phyloP scores from a whole-genome alignment of 2,888 invertebrate genomes.

The Oxytorus armatus region DNA sequence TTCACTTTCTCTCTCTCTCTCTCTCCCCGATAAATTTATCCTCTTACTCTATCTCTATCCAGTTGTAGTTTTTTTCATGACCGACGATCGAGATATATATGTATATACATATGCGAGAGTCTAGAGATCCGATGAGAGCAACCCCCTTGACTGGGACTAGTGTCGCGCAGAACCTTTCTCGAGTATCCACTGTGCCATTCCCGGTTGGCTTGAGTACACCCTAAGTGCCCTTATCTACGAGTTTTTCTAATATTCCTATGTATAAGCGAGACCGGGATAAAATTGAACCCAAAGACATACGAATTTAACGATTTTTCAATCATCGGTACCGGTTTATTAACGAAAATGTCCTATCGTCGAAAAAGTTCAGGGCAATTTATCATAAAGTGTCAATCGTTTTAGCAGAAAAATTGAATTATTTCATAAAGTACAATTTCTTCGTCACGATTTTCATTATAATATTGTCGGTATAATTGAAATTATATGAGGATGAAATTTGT shows the following conservation, averaged over 20 bases:
- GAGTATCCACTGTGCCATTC: background rate
- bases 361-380: too few species aligned
- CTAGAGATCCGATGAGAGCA: background rate
- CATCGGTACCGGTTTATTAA: background rate
- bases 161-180: background rate
- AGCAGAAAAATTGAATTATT: too few species aligned
- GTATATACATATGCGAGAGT: background rate
- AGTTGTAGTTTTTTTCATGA: background rate
- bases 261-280: background rate
- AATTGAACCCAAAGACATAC: background rate
- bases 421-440: too few species aligned
- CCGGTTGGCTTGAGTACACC: background rate
- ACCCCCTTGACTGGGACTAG: background rate
- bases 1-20: constrained; percentile 9
- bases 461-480: too few species aligned
- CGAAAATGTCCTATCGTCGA: background rate
- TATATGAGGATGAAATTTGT: background rate
- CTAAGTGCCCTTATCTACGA: background rate
- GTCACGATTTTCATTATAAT: too few species aligned
- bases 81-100: background rate
- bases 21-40: constrained; percentile 3
- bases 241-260: background rate
- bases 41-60: constrained; percentile 16
- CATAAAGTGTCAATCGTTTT: too few species aligned
- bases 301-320: too few species aligned